These are phyloP conservation scores for Drosophila asahinai DNA, from an alignment of 1,140 invertebrate genomes.

Conservation along the genomic window DNA sequence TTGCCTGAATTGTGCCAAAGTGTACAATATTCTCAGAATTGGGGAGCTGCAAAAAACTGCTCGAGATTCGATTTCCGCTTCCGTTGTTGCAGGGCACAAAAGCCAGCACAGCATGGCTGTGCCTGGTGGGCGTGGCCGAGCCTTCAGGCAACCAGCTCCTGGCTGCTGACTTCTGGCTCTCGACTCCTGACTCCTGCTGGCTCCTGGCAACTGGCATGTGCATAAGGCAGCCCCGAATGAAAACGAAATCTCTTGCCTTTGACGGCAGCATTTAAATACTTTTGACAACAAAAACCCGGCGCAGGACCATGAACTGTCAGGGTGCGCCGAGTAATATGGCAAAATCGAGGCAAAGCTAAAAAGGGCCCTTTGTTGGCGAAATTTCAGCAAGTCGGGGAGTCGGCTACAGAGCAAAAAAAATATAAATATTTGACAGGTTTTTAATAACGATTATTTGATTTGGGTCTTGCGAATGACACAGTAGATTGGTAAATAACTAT, in stretches of 20 bases:
- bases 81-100: slow-evolving; percentile 72
- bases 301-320: slow-evolving; percentile 36
- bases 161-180: neutral
- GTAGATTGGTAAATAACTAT: neutral
- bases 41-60: slow-evolving; percentile 52
- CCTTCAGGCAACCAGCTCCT: neutral
- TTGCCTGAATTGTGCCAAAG: slow-evolving; percentile 51
- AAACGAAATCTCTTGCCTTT: slow-evolving; percentile 72
- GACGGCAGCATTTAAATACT: slow-evolving; percentile 77
- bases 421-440: neutral
- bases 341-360: slow-evolving; percentile 62
- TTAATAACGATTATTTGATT: neutral
- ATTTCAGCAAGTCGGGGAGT: slow-evolving; percentile 11
- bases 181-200: slow-evolving; percentile 11
- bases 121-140: slow-evolving; percentile 40
- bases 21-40: slow-evolving; percentile 56
- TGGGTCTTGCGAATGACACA: too few relatives aligned
- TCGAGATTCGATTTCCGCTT: slow-evolving; percentile 83
- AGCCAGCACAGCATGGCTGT: slow-evolving; percentile 41
- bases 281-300: slow-evolving; percentile 66
- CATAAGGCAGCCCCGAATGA: slow-evolving; percentile 51
- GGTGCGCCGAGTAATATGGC: slow-evolving; percentile 43
- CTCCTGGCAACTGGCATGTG: slow-evolving; percentile 64
- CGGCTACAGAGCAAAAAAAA: slow-evolving; percentile 4
- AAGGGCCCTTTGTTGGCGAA: slow-evolving; percentile 51